These are phyloP conservation scores for Heliconius melpomene DNA, from an alignment of 1,140 invertebrate genomes.

Conservation along the genomic window DNA sequence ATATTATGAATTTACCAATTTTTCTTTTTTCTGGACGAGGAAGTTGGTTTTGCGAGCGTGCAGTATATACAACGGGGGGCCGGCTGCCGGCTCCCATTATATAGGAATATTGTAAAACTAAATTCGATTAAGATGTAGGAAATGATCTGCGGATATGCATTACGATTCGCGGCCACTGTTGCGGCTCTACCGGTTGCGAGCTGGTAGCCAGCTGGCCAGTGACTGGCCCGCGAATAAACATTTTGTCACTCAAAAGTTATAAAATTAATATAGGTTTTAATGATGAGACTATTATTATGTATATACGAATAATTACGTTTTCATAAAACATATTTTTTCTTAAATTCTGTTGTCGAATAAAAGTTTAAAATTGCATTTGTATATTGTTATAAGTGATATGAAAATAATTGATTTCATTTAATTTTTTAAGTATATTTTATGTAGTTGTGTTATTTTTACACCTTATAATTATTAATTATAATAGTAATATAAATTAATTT, in stretches of 20 bases:
- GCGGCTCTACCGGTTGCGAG: not conserved
- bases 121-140: not conserved
- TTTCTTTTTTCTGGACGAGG: constrained; percentile 18
- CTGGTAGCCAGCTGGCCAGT: not conserved
- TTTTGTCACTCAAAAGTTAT: constrained; percentile 33
- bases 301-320: constrained; percentile 70
- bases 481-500: constrained; percentile 67
- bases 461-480: constrained; percentile 59
- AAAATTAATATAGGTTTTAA: constrained; percentile 36
- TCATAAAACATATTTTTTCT: constrained; percentile 50
- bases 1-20: constrained; percentile 16
- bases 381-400: constrained; percentile 67
- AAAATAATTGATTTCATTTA: constrained; percentile 56
- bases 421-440: constrained; percentile 58
- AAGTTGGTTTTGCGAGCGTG: constrained; percentile 15
- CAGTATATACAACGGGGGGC: not conserved
- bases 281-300: constrained; percentile 61
- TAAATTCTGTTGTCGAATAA: constrained; percentile 59
- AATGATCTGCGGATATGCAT: too few species aligned
- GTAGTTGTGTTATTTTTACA: constrained; percentile 51
- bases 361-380: constrained; percentile 64
- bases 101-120: constrained; percentile 4
- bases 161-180: not conserved
- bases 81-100: not conserved
- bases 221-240: not conserved